Evolutionary conservation across 1,140 invertebrate genomes (phyloP).

Genomic region (Drosophila kikkawai): DNA sequence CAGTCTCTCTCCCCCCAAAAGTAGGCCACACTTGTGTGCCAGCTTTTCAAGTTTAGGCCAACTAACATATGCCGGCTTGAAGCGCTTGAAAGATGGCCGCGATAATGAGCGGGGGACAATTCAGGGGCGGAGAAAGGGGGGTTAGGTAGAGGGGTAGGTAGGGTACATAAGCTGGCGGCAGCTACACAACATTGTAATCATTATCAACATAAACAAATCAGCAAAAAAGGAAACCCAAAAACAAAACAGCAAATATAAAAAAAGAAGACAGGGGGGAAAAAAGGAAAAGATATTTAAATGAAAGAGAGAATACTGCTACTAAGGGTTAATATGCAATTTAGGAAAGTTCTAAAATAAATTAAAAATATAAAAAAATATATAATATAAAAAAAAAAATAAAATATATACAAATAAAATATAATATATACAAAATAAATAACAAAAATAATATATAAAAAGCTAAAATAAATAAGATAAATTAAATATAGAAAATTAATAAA

Average conservation of each 20-base stretch:
- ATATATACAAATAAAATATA: no score
- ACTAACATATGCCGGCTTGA: slow-evolving; percentile 75
- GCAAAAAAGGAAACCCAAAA: slow-evolving; percentile 41
- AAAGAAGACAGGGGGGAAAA: background rate
- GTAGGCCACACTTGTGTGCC: slow-evolving; percentile 72
- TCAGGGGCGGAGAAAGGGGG: background rate
- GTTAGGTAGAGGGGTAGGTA: no score
- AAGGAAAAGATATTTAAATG: background rate
- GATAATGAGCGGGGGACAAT: slow-evolving; percentile 62
- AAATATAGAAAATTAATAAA: no score
- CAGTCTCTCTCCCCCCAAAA: slow-evolving; percentile 34
- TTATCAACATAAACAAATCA: slow-evolving; percentile 81
- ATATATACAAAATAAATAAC: no score
- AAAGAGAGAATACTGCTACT: background rate
- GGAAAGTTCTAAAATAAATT: no score
- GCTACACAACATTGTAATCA: slow-evolving; percentile 73
- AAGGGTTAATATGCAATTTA: background rate
- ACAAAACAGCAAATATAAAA: slow-evolving; percentile 7
- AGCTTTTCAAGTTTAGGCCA: slow-evolving; percentile 78
- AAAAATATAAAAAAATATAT: no score
- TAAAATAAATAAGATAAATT: no score
- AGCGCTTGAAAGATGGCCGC: slow-evolving; percentile 73
- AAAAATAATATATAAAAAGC: no score
- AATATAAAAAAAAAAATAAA: no score
- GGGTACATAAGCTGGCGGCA: slow-evolving; percentile 29